These are phyloP conservation scores for Norana najaformis DNA, from an alignment of 2,888 invertebrate genomes.

Conservation along the genomic window DNA sequence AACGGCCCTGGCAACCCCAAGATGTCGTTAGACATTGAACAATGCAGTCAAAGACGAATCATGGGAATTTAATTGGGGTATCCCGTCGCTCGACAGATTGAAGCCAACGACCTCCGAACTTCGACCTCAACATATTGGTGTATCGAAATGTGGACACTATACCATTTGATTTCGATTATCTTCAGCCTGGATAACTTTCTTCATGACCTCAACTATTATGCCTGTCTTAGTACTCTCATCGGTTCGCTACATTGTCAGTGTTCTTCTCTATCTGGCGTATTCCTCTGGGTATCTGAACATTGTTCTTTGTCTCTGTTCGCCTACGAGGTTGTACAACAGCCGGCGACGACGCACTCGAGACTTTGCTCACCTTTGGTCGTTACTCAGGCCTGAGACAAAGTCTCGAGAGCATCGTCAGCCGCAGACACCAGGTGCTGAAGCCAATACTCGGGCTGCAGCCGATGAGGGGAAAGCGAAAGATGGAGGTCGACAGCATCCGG, in stretches of 20 bases:
- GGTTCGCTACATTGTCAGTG: background rate
- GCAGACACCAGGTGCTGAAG: background rate
- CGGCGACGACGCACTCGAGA: slow-evolving; percentile 1
- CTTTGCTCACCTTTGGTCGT: background rate
- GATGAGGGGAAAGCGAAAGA: no score
- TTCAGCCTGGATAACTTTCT: background rate
- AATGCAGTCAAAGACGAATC: no score
- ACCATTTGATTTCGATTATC: background rate
- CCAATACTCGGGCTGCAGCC: no score
- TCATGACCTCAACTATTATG: background rate
- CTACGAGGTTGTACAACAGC: background rate
- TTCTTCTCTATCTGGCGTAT: background rate
- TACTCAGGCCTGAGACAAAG: background rate
- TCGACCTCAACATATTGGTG: no score
- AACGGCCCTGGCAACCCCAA: no score
- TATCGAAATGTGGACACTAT: no score
- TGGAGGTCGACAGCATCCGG: background rate
- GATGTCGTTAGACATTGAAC: no score
- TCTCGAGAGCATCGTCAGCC: background rate
- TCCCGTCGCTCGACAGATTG: no score
- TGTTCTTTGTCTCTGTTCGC: background rate
- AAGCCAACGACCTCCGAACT: no score
- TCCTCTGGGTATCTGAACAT: background rate
- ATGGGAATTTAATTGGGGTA: no score
- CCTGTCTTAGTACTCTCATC: no score